Conservation (phyloP, 2,888 invertebrate genomes). For the Scaptomyza caliginosa region DNA sequence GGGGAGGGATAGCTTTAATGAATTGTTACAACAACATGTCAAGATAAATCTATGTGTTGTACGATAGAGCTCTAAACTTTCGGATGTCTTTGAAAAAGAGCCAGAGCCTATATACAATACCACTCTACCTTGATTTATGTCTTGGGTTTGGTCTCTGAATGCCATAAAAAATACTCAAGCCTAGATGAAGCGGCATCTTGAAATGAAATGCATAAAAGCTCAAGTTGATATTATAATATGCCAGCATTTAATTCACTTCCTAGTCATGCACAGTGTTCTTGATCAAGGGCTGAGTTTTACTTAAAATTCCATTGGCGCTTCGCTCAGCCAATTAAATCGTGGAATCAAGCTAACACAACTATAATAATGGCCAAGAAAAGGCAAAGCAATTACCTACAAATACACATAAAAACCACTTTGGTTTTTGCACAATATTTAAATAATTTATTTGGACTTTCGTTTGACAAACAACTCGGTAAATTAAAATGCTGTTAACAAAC, state of each 20-base stretch:
- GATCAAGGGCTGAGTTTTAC: constrained; percentile 44
- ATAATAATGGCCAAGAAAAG: constrained; percentile 41
- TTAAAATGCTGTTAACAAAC: constrained; percentile 14
- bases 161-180: constrained; percentile 21
- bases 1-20: constrained; percentile 35
- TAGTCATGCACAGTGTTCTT: constrained; percentile 38
- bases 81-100: constrained; percentile 3
- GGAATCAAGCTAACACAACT: constrained; percentile 21
- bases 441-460: constrained; percentile 11
- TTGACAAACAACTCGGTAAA: constrained; percentile 5
- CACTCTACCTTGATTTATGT: constrained; percentile 44
- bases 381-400: neutral
- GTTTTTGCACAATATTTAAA: constrained; percentile 49
- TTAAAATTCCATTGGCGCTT: constrained; percentile 50
- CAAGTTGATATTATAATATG: constrained; percentile 12
- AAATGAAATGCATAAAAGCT: constrained; percentile 24
- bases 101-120: constrained; percentile 15
- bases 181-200: constrained; percentile 31
- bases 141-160: constrained; percentile 8
- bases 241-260: constrained; percentile 41
- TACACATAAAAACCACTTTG: neutral
- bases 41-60: constrained; percentile 35
- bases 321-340: constrained; percentile 38
- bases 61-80: constrained; percentile 43
- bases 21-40: constrained; percentile 38